Conservation (phyloP, 2,113 vertebrate species). For the Coptodon bakossiorum region DNA sequence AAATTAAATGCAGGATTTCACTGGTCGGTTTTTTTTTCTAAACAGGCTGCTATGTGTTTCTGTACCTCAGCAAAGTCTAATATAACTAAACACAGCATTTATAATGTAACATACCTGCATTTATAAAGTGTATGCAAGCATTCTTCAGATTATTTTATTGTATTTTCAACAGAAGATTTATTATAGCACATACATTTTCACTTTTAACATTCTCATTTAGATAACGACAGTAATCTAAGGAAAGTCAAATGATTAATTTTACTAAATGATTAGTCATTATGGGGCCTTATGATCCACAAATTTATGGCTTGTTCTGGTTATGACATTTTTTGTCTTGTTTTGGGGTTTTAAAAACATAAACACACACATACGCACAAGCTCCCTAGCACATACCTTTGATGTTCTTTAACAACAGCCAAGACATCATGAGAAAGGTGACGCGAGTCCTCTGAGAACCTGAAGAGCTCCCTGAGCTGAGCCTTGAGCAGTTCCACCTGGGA, state of each 20-base stretch:
- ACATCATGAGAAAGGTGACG: conserved; percentile 75
- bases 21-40: no score
- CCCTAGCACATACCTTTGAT: conserved; percentile 76
- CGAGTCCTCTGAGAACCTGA: conserved; percentile 74
- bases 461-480: conserved; percentile 81
- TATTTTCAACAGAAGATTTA: background rate
- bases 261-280: background rate
- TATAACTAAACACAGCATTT: background rate
- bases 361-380: background rate
- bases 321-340: background rate
- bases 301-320: no score
- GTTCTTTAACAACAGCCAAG: conserved; percentile 80
- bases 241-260: background rate
- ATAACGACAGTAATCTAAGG: background rate
- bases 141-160: background rate
- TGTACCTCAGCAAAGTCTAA: no score
- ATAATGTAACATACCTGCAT: background rate
- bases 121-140: background rate
- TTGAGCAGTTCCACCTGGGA: conserved; percentile 77
- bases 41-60: no score
- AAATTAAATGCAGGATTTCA: no score
- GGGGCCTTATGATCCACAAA: background rate
- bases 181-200: background rate
- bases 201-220: background rate
- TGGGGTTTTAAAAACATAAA: background rate